A percentile compares a stretch with the other conserved stretches of the same genome.
Evolutionary conservation across 2,113 vertebrate genomes (phyloP).

Genomic region (Megatriorchis doriae): DNA sequence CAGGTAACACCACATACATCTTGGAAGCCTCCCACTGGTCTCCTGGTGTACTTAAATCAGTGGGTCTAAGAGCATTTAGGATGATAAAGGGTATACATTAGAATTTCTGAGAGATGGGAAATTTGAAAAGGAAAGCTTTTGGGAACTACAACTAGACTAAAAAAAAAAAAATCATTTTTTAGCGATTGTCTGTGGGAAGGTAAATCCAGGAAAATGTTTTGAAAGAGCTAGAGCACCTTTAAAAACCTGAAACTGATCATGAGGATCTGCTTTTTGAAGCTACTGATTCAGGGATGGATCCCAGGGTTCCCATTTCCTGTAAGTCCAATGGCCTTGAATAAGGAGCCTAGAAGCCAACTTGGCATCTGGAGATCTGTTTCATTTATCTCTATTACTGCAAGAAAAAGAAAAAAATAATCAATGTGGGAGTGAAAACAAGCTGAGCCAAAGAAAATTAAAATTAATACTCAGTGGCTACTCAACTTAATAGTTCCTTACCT

Average conservation of each 20-base stretch:
- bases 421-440: background rate
- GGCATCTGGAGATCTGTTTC: background rate
- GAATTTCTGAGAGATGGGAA: background rate
- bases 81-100: background rate
- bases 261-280: background rate
- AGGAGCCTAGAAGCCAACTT: background rate
- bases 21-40: background rate
- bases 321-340: background rate
- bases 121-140: background rate
- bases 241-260: background rate
- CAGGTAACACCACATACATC: background rate
- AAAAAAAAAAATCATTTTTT: background rate
- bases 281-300: background rate
- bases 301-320: background rate
- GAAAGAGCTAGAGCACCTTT: background rate
- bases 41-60: background rate
- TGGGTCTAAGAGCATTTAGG: background rate
- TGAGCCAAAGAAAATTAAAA: background rate
- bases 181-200: background rate
- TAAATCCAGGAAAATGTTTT: background rate
- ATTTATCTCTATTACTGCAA: background rate
- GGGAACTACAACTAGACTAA: background rate
- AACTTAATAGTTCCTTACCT: background rate
- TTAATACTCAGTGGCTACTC: background rate
- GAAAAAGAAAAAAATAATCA: background rate